Evolutionary conservation across 2,888 invertebrate species (phyloP), one percentile per base, ranked within the genome.

Genomic region (Eilema depressum): DNA sequence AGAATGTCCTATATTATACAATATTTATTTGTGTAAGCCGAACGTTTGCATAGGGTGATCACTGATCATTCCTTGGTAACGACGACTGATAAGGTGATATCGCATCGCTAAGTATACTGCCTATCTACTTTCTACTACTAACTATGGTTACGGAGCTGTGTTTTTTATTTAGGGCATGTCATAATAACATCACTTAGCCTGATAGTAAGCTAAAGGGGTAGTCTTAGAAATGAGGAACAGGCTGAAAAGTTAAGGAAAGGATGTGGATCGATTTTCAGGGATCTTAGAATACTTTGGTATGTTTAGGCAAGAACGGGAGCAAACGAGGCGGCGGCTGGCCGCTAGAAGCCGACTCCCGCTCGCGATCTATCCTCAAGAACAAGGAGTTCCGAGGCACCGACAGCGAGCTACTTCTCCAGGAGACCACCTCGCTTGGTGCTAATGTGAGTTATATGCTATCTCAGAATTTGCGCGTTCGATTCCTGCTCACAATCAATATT

Each of bases 301-400:
- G 57, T 78, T 0, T 80, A 95, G 95, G 95, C 88, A 95, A 95
- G 84, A 95, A 95, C 75, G 95, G 95, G 79, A 94, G 90, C 80
- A 94, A 95, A 81, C 91, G 94, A 61, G 88, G 92, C 76, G 88
- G 92, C 76, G 93, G 93, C 74, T 93, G 94, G 93, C 89, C 92
- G 75, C 82, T 87, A 71, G 95, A 95, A 78, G 86, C 92, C 74
- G 95, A 95, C 83, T 91, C 94, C 47, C 91, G 95, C 57, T 91
- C 95, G 47, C 93, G 95, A 56, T 95, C 95, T 73, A 95, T 95
- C 75, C 93, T 95, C 78, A 95, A 95, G 88, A 95, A 95, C 85
- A 95, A 95, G 86, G 95, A 95, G 88, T 89, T 92, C 65, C 91
- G 94, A 72, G 95, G 95, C 75, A 95, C 95, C n/a, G 95, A 95